Evolutionary conservation across 2,888 invertebrate genomes (phyloP), one percentile per base, ranked within the genome.

Genomic region (Pyrocoelia pectoralis): DNA sequence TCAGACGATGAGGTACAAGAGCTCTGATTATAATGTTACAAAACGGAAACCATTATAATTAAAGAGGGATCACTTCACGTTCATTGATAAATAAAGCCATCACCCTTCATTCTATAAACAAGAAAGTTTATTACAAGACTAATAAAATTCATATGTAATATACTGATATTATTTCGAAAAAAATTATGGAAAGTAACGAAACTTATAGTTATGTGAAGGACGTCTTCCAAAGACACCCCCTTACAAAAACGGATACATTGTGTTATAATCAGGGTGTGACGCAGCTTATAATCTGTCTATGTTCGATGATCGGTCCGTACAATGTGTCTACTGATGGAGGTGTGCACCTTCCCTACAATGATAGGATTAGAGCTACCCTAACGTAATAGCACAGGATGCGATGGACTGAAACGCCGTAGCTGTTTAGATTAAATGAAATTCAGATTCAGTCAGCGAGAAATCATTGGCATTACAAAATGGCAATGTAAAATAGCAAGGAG

Each of bases 281-380:
- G 74, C 70, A 66, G 71, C 68, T 73, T 71, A 69, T 77, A 77
- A 77, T 77, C 77, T 76, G 76, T 72, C 77, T 74, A 76, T 75
- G 72, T 69, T 76, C 73, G 74, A 73, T 74, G 73, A 73, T 68
- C 73, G 75, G 70, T 72, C 66, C 68, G 70, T 66, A 77, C 77
- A 77, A 77, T 77, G 75, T 74, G 73, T 71, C 57, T 58, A 49
- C 57, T 63, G 57, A 63, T 73, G 70, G 73, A 76, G 76, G 76
- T 76, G 74, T 73, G 72, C 72, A 70, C 74, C 70, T 68, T 65
- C 63, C 68, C 68, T 69, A 68, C 70, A 70, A 72, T 75, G 76
- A 77, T 77, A 66, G 74, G 77, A 77, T 77, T 77, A 77, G 65
- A 68, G 71, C 69, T 68, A 67, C 70, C 72, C 71, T 68, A 59